phyloP scores from a whole-genome alignment of 2,797 vertebrate species.

The Eurystomus glaucurus region DNA sequence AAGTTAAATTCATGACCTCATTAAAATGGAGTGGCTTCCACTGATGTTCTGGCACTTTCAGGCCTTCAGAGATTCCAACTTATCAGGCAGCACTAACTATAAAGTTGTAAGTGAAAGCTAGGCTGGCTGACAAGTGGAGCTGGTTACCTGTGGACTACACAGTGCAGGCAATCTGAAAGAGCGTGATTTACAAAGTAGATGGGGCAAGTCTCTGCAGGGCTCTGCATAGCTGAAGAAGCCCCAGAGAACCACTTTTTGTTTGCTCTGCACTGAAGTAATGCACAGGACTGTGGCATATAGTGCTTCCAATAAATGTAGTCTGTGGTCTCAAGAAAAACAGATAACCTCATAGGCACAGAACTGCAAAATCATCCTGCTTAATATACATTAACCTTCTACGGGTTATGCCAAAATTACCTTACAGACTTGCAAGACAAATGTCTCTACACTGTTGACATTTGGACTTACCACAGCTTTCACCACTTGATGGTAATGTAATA shows the following conservation, averaged over 20 bases:
- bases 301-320: not conserved
- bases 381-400: constrained; percentile 29
- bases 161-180: not conserved
- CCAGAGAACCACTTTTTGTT: not conserved
- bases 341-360: not conserved
- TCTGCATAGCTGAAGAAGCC: not conserved
- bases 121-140: not conserved
- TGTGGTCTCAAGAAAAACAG: not conserved
- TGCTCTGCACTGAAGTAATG: not conserved
- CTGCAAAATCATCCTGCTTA: not conserved
- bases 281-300: not conserved
- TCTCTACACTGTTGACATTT: not conserved
- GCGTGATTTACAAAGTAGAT: not conserved
- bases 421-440: not conserved
- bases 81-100: not conserved
- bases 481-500: not conserved
- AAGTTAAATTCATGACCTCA: not conserved
- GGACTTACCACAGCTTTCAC: not conserved
- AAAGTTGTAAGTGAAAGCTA: not conserved
- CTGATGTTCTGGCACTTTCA: not conserved
- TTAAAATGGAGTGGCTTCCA: not conserved
- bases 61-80: not conserved
- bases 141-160: not conserved
- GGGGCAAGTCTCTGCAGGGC: not conserved
- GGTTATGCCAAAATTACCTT: not conserved